Evolutionary conservation across 1,140 invertebrate genomes (phyloP), one percentile per base, ranked within the genome.

Genomic region (Aphaenogaster rudis): DNA sequence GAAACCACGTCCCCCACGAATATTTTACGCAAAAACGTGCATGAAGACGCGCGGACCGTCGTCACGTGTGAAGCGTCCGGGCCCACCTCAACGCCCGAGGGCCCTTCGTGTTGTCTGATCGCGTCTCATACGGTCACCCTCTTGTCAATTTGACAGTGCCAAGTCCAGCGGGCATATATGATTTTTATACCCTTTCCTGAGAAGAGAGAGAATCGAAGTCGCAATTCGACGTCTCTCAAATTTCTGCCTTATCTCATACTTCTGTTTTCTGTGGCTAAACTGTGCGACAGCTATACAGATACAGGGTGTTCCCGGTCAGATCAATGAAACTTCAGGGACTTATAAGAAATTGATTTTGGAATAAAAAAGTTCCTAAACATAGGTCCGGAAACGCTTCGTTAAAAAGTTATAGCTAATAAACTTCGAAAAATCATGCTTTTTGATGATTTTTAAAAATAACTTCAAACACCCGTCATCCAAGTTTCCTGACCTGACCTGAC

Each of bases 1-100:
- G 9, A 81, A 67, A 81, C 61, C 82, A 66, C 85, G 64, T 80
- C 89, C 88, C 89, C 89, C 89, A 90, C 89, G 89, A 90, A 90
- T 90, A 80, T 80, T 88, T 85, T 79, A 54, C 57, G 88, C 67
- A 80, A 88, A 71, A 79, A 69, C 52, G 52, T 52, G 50, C 79
- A 61, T 50, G 74, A 21, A 4, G 28, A 52, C 61, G 33, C 69
- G 39, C 21, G 78, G 28, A 33, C 52, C 52, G 63, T 17, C 87
- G 81, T 89, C 88, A 86, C 67, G 74, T 88, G 88, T 71, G 39
- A 13, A 88, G 42, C 67, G 54, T 39, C 66, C 21, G 42, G 63
- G 42, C 85, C 71, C 88, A 88, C 36, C 81, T 61, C 54, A 57
- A 84, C 69, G 69, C 80, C 57, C 45, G 39, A 13, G 45, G 74